Evolutionary conservation across 2,113 vertebrate genomes (phyloP), one percentile per base, ranked within the genome.

Genomic region (Strigops habroptila): DNA sequence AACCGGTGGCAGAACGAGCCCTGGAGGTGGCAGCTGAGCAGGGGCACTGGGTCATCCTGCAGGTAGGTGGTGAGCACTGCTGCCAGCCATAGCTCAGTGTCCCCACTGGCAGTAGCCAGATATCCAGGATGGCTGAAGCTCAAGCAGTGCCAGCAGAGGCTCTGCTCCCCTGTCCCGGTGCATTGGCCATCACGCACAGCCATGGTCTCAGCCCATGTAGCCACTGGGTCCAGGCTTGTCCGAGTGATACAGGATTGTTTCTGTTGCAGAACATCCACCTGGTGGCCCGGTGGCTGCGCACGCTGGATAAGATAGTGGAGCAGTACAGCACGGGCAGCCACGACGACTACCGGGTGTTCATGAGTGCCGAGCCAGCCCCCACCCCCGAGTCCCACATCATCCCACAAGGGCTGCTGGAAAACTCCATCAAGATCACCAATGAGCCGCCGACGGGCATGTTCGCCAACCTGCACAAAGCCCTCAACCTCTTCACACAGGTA

Each of bases 11-110:
- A 0, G 98, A 98, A 90, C 49, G 35, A 0, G 98, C 98, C 2
- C 96, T 98, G 89, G 97, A 98, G 3, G 48, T 96, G 89, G 98
- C 98, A 0, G 98, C 98, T 0, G 41, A 22, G 8, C 73, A 83
- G 9, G 98, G 98, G 5, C 98, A 98, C 93, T 98, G 98, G 98
- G 98, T 98, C 93, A 98, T 98, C 44, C 97, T 98, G 71, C 98
- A 98, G 98, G 98, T 98, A 68, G 1, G 33, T 21, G 24, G 7
- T 25, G 33, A 46, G 6, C 63, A n/a, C 18, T 2, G 57, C 21
- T 15, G 33, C 33, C 57, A 59, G 57, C 33, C 22, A n/a, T 24
- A 15, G 57, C 57, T 35, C 57, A 59, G 9, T 35, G 22, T 24
- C 33, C 55, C 33, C 22, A 59, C 33, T 24, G 57, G 22, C 33